Evolutionary conservation across 2,797 vertebrate species (phyloP), one percentile per base, ranked within the genome.

Genomic region (Gephyroberyx darwinii): DNA sequence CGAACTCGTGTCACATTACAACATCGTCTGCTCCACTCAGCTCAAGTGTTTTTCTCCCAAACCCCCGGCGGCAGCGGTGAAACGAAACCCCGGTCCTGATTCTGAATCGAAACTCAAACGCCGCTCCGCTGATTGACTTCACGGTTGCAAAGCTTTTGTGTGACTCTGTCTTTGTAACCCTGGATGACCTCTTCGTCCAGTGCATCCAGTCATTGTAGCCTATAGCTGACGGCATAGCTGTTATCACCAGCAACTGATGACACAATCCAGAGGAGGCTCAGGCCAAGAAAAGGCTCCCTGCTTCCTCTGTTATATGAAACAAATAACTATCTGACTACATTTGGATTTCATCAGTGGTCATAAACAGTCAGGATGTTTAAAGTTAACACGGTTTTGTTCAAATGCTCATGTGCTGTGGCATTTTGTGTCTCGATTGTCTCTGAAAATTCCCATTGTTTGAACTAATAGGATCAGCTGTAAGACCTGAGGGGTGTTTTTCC

Each of bases 401-500:
- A n/a, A 22, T 5, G 16, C 20, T 68, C 48, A 51, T 60, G 69
- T 71, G 65, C 17, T 12, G 58, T 65, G 7, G 16, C 47, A 3
- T 31, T 71, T 71, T 17, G 12, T 16, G 19, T 33, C 19, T 56
- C 51, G 30, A 35, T 71, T 62, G 69, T 67, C 41, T 80, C 17
- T 26, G 56, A 59, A 69, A 64, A 41, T 77, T 69, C 58, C 67
- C 56, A 69, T 82, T 87, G 77, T 86, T 55, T 57, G 39, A 47
- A 61, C 65, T 76, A 80, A 83, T 73, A 61, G 66, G 83, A 89
- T 89, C 81, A 83, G 48, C 76, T 47, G 39, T 65, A 69, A 74
- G 76, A 74, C 47, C 37, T 47, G 65, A 80, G 13, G 35, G 14
- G 71, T 43, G 69, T 62, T 77, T 61, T 67, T 56, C 60, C 14